Conservation (phyloP, 2,797 vertebrate genomes). For the Ceryle rudis region DNA sequence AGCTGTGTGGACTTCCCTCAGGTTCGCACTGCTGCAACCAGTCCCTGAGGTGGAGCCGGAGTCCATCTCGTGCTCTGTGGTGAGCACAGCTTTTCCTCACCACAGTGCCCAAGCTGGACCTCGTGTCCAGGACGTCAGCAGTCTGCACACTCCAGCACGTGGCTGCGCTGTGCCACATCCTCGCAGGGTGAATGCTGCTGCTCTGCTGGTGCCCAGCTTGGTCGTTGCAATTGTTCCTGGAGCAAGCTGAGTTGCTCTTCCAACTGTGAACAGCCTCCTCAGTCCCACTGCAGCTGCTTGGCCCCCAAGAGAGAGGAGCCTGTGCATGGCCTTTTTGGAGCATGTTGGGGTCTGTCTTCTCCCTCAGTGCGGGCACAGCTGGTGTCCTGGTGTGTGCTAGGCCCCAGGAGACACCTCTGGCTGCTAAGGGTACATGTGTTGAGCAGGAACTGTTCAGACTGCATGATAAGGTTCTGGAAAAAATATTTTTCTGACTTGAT, state of each 20-base stretch:
- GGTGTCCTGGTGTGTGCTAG: not conserved
- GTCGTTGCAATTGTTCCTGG: rapidly evolving
- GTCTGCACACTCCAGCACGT: no score
- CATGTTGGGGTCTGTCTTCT: not conserved
- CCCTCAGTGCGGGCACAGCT: not conserved
- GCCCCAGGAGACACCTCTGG: not conserved
- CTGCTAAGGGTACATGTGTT: not conserved
- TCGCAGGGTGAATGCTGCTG: not conserved
- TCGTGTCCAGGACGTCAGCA: no score
- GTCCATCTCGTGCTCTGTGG: rapidly evolving
- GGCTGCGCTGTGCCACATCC: no score
- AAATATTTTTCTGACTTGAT: not conserved
- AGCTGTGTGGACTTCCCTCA: not conserved
- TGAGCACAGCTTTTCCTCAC: not conserved
- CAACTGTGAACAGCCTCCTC: not conserved
- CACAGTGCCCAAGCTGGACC: not conserved
- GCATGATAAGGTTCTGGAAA: not conserved
- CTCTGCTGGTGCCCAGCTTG: not conserved
- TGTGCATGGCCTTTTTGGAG: not conserved
- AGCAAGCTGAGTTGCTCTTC: not conserved
- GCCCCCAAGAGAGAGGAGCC: not conserved
- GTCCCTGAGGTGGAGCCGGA: not conserved
- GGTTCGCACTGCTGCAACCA: not conserved
- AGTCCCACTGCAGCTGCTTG: not conserved
- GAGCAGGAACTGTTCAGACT: not conserved